Conservation (phyloP, 1,140 invertebrate species). For the Sycobia sp. region DNA sequence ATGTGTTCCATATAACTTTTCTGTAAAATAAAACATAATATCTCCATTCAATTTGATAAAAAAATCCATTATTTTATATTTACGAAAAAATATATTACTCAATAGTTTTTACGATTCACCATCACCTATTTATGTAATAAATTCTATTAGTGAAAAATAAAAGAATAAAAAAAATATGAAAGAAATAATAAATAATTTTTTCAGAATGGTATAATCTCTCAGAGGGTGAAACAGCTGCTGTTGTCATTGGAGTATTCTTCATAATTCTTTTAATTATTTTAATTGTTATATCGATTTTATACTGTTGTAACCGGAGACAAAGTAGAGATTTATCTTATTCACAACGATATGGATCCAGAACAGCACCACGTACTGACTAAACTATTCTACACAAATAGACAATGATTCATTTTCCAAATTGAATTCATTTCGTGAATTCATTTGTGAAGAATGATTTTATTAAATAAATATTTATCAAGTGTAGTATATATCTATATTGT, state of each 20-base stretch:
- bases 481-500: neutral
- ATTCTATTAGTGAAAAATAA: no score
- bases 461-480: neutral
- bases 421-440: no score
- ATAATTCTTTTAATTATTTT: constrained; percentile 53
- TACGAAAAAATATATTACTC: no score
- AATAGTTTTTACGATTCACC: no score
- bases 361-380: constrained; percentile 51
- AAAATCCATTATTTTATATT: no score
- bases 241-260: constrained; percentile 55
- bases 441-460: neutral
- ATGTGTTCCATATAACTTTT: no score
- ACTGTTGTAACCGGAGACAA: constrained; percentile 48
- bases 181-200: constrained; percentile 30
- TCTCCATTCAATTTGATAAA: neutral
- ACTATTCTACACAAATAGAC: constrained; percentile 38
- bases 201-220: constrained; percentile 53
- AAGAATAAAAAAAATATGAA: no score
- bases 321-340: constrained; percentile 56
- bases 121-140: no score
- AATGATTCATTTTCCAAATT: neutral
- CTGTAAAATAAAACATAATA: neutral
- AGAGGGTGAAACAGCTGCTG: constrained; percentile 58
- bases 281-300: constrained; percentile 49
- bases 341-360: constrained; percentile 55